Conservation (phyloP, 2,888 invertebrate genomes). For the Carpatolechia fugitivella region DNA sequence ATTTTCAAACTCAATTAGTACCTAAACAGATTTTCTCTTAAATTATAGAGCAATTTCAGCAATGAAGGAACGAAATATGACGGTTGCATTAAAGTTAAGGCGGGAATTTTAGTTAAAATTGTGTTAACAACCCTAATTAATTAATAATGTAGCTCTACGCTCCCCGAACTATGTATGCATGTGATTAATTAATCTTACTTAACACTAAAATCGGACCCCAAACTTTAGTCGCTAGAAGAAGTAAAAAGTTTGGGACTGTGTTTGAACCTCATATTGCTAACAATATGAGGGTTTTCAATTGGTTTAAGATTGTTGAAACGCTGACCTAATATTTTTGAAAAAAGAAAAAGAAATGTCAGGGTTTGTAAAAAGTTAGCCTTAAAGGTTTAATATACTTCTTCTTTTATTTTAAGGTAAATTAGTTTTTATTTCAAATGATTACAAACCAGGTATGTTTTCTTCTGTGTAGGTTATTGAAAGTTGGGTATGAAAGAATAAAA, state of each 20-base stretch:
- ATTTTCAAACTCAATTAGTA: not conserved
- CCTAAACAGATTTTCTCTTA: not conserved
- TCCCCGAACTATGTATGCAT: not conserved
- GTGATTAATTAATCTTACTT: slow-evolving; percentile 1
- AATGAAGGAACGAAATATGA: not conserved
- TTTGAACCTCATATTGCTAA: no score
- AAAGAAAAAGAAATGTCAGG: no score
- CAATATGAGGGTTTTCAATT: no score
- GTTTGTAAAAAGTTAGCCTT: no score
- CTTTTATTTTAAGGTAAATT: no score
- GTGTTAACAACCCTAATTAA: slow-evolving; percentile 2
- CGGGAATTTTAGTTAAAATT: not conserved
- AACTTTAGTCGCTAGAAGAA: not conserved
- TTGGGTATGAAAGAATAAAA: no score
- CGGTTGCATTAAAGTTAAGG: not conserved
- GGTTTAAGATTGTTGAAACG: no score
- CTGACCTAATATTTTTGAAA: no score
- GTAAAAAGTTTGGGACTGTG: not conserved
- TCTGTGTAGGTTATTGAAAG: no score
- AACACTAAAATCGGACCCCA: slow-evolving; percentile 1
- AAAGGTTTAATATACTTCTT: no score
- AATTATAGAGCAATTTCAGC: not conserved
- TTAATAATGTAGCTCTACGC: not conserved
- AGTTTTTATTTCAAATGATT: no score
- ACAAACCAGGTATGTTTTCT: no score